Evolutionary conservation across 2,888 invertebrate genomes (phyloP), one percentile per base, ranked within the genome.

Genomic region (Pseudococcus jackbeardsleyi): DNA sequence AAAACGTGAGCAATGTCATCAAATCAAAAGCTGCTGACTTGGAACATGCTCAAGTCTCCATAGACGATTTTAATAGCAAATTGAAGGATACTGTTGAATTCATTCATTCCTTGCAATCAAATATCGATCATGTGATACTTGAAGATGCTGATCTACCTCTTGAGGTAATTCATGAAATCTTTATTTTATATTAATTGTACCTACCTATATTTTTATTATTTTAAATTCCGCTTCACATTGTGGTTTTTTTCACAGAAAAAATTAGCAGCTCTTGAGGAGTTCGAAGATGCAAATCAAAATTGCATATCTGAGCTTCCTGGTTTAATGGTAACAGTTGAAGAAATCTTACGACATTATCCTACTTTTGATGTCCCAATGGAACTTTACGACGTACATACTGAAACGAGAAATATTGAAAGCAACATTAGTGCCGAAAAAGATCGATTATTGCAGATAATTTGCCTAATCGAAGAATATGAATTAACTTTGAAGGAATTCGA

Each of bases 401-500:
- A 72, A 39, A 50, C 85, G 8, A 88, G 85, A 54, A 77, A 64
- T 48, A 85, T 96, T 9, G 96, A 96, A 90, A 94, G 95, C 90
- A 93, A 93, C 26, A 94, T 97, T 11, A 93, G 93, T 48, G 92
- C 93, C 8, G 96, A 97, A 92, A 93, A 96, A 89, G 96, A 96
- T 89, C 94, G 95, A 86, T 93, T 96, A 0, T 91, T 96, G 7
- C 96, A 96, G 91, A 91, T 96, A 26, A 93, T 95, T 42, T 94
- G 95, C 0, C 92, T 97, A 86, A 95, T 95, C 1, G 96, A 96
- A 90, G 97, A 97, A 91, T 97, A 97, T 91, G 96, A 96, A 91
- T 96, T 97, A 91, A 97, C 96, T 0, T 92, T 97, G 12, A 95
- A 95, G 91, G 97, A 97, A 91, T 96, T 97, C 90, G 94, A 94